Evolutionary conservation across 2,888 invertebrate genomes (phyloP).

Genomic region (Pristionchus arcanus): DNA sequence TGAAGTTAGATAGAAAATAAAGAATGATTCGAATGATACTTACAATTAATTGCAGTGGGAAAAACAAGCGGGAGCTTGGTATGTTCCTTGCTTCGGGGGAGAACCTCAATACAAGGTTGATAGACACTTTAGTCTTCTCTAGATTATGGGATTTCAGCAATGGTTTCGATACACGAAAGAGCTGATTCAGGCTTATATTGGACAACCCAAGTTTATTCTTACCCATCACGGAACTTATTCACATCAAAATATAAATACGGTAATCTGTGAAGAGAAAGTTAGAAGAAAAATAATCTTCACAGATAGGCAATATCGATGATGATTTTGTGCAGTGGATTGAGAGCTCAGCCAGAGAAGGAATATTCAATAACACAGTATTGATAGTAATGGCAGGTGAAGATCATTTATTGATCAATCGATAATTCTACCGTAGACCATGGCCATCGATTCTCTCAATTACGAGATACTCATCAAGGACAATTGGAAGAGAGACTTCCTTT

Average conservation of each 20-base stretch:
- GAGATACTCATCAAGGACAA: slow-evolving; percentile 58
- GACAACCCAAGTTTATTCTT: slow-evolving; percentile 78
- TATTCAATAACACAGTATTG: slow-evolving; percentile 79
- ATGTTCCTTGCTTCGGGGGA: background rate
- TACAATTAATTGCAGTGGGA: background rate
- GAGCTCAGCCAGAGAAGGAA: slow-evolving; percentile 64
- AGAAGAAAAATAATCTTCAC: slow-evolving; percentile 59
- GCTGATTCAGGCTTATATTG: slow-evolving; percentile 74
- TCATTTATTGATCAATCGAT: slow-evolving; percentile 86
- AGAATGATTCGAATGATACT: background rate
- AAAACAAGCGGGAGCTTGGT: background rate
- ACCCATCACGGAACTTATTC: slow-evolving; percentile 79
- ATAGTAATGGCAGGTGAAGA: slow-evolving; percentile 77
- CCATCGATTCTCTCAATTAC: slow-evolving; percentile 52
- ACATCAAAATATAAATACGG: slow-evolving; percentile 76
- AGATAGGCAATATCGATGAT: slow-evolving; percentile 83
- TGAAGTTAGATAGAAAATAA: slow-evolving; percentile 63
- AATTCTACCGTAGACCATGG: slow-evolving; percentile 87
- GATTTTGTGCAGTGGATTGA: slow-evolving; percentile 68
- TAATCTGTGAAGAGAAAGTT: slow-evolving; percentile 55
- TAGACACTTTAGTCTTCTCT: background rate
- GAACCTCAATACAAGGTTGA: slow-evolving; percentile 31
- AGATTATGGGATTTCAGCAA: slow-evolving; percentile 65
- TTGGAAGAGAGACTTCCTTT: slow-evolving; percentile 51
- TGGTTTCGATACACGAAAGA: slow-evolving; percentile 79